Evolutionary conservation across 2,797 vertebrate genomes (phyloP).

Genomic region (Trachurus trachurus): DNA sequence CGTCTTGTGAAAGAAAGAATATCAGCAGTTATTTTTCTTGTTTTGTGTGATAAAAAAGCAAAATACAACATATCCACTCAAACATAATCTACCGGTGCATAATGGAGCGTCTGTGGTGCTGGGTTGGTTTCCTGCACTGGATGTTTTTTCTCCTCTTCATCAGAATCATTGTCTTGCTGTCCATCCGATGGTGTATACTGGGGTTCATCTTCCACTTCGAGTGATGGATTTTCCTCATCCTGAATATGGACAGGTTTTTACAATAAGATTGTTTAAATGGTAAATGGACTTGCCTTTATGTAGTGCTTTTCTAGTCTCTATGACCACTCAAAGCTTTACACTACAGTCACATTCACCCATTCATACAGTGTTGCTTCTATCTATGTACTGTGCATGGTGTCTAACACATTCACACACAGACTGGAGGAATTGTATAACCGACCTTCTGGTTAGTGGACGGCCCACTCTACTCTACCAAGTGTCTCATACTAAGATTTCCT

Average conservation of each 20-base stretch:
- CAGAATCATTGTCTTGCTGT: neutral
- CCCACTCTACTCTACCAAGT: no score
- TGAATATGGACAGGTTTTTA: conserved; percentile 18
- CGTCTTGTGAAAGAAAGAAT: conserved; percentile 5
- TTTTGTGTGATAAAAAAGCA: neutral
- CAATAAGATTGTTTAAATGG: neutral
- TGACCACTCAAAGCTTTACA: no score
- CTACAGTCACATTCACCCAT: no score
- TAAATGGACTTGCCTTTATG: no score
- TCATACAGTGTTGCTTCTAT: no score
- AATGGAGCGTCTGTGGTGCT: neutral
- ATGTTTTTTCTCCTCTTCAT: neutral
- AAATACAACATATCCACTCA: neutral
- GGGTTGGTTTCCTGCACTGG: conserved; percentile 61
- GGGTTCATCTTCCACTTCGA: neutral
- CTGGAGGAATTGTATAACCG: no score
- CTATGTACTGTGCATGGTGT: no score
- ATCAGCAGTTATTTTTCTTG: neutral
- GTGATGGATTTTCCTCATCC: neutral
- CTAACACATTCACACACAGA: no score
- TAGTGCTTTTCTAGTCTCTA: no score
- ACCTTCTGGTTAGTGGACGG: no score
- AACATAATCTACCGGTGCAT: conserved; percentile 12
- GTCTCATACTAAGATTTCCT: neutral
- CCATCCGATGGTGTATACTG: neutral